These are phyloP conservation scores for Acropora tenuis DNA, from an alignment of 64 coral and sea anemone genomes.

Conservation along the genomic window DNA sequence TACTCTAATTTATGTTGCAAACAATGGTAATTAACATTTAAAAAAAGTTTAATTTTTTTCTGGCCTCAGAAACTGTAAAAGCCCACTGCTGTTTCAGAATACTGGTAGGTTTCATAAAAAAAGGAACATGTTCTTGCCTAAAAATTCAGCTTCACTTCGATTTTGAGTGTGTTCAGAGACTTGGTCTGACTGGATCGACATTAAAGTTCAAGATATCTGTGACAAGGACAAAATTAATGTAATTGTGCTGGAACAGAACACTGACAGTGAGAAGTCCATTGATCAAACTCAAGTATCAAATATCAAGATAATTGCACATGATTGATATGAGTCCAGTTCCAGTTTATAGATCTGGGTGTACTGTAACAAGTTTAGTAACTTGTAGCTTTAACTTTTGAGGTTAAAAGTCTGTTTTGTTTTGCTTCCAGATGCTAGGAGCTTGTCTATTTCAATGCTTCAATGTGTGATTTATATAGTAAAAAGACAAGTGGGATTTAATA, in stretches of 20 bases:
- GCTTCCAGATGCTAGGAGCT: conserved; percentile 9
- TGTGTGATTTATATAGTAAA: conserved; percentile 13
- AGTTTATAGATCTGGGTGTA: conserved; percentile 4
- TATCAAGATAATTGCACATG: neutral
- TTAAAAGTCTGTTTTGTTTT: conserved; percentile 13
- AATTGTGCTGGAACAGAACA: neutral
- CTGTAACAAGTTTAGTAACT: conserved; percentile 10
- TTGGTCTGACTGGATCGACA: conserved; percentile 23
- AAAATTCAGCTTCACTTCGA: too few species aligned
- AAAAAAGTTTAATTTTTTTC: too few species aligned
- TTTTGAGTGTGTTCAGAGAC: neutral
- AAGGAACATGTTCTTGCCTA: too few species aligned
- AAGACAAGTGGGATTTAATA: conserved; percentile 7
- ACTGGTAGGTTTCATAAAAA: too few species aligned
- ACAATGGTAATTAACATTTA: too few species aligned
- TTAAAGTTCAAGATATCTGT: conserved; percentile 34
- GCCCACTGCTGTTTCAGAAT: too few species aligned
- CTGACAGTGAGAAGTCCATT: conserved; percentile 10
- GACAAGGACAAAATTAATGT: conserved; percentile 18
- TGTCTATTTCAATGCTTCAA: conserved; percentile 16
- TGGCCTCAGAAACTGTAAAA: too few species aligned
- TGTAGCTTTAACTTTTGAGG: conserved; percentile 11
- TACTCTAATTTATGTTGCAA: too few species aligned
- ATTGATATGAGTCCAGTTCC: conserved; percentile 9
- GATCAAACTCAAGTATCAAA: neutral